A percentile compares a stretch with the other conserved stretches of the same genome.
These are phyloP conservation scores for Sorex fumeus DNA, from an alignment of 2,113 vertebrate species.

Conservation along the genomic window DNA sequence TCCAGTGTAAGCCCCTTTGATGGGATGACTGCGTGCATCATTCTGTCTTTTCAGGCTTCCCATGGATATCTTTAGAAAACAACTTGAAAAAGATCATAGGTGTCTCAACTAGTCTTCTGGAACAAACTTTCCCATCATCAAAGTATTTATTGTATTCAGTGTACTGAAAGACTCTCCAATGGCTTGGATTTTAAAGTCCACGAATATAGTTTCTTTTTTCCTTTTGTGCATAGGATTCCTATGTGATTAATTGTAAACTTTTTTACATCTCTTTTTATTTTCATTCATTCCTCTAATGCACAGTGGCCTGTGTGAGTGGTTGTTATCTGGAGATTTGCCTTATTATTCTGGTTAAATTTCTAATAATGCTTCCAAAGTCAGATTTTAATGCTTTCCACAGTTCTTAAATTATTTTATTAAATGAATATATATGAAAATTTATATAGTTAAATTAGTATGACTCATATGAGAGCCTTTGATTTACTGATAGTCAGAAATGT, in stretches of 20 bases:
- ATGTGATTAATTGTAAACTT: background rate
- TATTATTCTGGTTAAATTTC: background rate
- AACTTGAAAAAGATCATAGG: background rate
- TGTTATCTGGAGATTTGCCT: background rate
- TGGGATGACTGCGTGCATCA: too few relatives aligned
- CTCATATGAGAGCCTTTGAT: background rate
- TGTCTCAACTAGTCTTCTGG: background rate
- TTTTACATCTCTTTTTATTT: background rate
- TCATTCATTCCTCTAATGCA: background rate
- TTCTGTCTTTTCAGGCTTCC: too few relatives aligned
- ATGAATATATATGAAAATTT: background rate
- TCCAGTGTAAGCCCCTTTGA: too few relatives aligned
- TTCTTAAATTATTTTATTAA: constrained; percentile 39
- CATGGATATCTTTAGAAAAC: too few relatives aligned
- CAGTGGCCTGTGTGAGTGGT: background rate
- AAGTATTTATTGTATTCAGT: background rate
- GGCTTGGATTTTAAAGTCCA: fast-evolving
- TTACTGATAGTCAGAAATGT: too few relatives aligned
- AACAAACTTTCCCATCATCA: background rate
- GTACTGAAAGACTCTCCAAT: background rate
- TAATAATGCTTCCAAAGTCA: background rate
- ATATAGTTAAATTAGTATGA: background rate
- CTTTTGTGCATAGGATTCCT: background rate
- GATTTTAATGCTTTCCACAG: background rate
- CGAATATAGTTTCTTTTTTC: background rate